phyloP scores from a whole-genome alignment of 2,113 vertebrate species.

The Eidolon helvum region DNA sequence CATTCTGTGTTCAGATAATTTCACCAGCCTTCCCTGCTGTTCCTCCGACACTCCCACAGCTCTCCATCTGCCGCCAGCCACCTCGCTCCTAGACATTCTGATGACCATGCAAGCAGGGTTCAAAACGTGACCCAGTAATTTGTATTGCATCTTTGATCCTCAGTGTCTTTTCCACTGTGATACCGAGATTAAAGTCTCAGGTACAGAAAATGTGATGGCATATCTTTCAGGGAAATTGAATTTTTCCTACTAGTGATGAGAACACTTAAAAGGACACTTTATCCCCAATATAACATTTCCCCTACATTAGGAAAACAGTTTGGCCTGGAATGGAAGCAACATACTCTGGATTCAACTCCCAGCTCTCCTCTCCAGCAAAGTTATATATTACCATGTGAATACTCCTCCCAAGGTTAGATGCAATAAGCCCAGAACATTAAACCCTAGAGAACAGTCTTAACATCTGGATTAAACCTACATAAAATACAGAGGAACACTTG shows the following conservation, averaged over 20 bases:
- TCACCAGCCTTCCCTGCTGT: constrained; percentile 55
- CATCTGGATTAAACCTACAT: constrained; percentile 28
- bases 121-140: constrained; percentile 60
- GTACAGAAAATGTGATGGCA: constrained; percentile 61
- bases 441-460: background rate
- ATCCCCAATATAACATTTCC: constrained; percentile 52
- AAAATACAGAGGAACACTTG: background rate
- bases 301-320: constrained; percentile 61
- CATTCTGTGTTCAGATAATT: constrained; percentile 66
- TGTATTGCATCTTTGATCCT: constrained; percentile 56
- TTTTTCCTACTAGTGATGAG: constrained; percentile 69
- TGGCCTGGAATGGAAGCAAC: constrained; percentile 4
- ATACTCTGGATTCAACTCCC: constrained; percentile 2
- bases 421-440: background rate
- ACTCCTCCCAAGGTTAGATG: background rate
- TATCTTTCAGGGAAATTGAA: constrained; percentile 69
- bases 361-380: background rate
- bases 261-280: constrained; percentile 67
- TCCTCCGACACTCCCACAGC: constrained; percentile 40
- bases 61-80: constrained; percentile 40
- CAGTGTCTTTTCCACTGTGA: constrained; percentile 36
- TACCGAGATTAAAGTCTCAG: constrained; percentile 70
- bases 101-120: constrained; percentile 53
- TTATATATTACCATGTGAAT: background rate
- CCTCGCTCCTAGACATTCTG: constrained; percentile 24